Conservation (phyloP, 2,888 invertebrate genomes). For the Hecatera dysodea region DNA sequence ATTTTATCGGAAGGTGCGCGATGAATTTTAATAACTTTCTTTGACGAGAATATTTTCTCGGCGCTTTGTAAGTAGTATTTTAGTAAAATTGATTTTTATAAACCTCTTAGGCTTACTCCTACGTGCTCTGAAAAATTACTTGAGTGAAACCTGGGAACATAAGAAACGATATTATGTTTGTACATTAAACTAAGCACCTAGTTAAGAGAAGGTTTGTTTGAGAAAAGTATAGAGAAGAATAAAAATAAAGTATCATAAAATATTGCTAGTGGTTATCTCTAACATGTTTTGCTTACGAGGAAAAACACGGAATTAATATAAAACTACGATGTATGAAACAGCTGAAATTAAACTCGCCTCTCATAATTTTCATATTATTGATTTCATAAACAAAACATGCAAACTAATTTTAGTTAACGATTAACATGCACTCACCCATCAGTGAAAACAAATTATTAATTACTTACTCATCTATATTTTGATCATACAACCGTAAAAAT, state of each 20-base stretch:
- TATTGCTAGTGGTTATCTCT: constrained; percentile 3
- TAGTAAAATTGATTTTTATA: constrained; percentile 50
- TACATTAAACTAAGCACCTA: constrained; percentile 10
- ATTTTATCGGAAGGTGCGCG: constrained; percentile 40
- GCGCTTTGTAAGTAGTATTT: constrained; percentile 35
- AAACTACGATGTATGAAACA: neutral
- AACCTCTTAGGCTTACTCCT: constrained; percentile 19
- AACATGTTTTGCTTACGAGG: constrained; percentile 1
- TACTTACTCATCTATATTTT: neutral
- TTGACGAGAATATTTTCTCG: constrained; percentile 34
- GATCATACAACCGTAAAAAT: constrained; percentile 6
- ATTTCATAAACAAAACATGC: neutral
- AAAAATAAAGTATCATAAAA: constrained; percentile 1
- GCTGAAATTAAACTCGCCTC: neutral
- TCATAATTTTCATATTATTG: neutral
- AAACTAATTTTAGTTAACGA: constrained; percentile 7
- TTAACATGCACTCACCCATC: neutral
- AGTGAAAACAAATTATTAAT: constrained; percentile 13
- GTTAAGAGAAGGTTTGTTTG: neutral
- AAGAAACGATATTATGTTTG: constrained; percentile 25
- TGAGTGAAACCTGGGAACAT: neutral
- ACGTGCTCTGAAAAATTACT: constrained; percentile 6
- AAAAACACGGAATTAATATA: neutral
- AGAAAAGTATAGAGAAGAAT: no score
- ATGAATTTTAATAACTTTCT: constrained; percentile 53